These are phyloP conservation scores for Bombus haemorrhoidalis DNA, from an alignment of 1,140 invertebrate species.

Conservation along the genomic window DNA sequence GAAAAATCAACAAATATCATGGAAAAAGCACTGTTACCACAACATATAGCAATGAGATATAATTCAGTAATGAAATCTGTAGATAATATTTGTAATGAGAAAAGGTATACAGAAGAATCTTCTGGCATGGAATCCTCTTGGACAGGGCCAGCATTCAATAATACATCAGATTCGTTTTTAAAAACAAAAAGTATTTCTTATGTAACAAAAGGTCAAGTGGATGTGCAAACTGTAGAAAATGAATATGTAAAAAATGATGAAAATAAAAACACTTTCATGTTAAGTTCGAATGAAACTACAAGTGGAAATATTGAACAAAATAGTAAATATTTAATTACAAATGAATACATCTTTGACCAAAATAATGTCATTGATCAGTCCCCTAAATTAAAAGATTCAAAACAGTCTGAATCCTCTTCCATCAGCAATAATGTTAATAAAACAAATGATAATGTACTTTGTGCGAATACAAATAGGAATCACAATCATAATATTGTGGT, in stretches of 20 bases:
- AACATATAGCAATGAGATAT: constrained; percentile 69
- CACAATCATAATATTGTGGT: background rate
- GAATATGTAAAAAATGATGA: constrained; percentile 1
- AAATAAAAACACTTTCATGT: background rate
- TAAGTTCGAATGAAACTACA: background rate
- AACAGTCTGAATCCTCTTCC: background rate
- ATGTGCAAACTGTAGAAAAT: background rate
- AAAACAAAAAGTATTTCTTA: constrained; percentile 6
- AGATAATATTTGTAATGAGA: constrained; percentile 25
- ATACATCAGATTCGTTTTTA: background rate
- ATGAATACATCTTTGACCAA: constrained; percentile 4
- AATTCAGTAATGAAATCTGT: constrained; percentile 57
- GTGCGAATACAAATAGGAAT: background rate
- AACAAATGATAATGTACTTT: background rate
- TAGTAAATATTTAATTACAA: background rate
- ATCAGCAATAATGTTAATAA: background rate
- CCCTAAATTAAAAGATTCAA: background rate
- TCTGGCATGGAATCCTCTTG: constrained; percentile 1
- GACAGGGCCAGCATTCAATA: constrained; percentile 6
- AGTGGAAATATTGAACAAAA: background rate
- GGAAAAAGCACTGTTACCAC: constrained; percentile 78
- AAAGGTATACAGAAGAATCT: constrained; percentile 15
- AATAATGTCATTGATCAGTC: background rate
- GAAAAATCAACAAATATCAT: constrained; percentile 81
- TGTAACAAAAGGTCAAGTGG: background rate